Percentiles rank a stretch among this genome's conserved stretches.
phyloP scores from a whole-genome alignment of 2,888 invertebrate species.

The Pollenia amentaria region DNA sequence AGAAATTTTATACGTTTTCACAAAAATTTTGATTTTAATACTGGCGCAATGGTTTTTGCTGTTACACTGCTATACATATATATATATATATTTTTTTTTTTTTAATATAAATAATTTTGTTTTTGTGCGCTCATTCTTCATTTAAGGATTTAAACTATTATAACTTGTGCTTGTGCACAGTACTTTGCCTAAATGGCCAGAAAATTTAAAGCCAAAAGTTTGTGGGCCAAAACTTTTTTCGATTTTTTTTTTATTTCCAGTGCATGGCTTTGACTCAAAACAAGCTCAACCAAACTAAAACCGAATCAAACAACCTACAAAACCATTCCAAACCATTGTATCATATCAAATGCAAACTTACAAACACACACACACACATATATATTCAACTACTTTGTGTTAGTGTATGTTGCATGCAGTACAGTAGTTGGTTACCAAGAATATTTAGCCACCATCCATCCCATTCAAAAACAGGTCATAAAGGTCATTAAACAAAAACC shows the following conservation, averaged over 20 bases:
- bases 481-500: conserved; percentile 73
- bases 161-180: conserved; percentile 67
- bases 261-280: conserved; percentile 62
- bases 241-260: conserved; percentile 24
- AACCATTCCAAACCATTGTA: conserved; percentile 42
- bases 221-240: conserved; percentile 58
- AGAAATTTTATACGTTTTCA: conserved; percentile 15
- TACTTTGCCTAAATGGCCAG: conserved; percentile 72
- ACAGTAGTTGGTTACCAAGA: conserved; percentile 32
- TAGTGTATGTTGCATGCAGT: neutral
- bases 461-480: conserved; percentile 71
- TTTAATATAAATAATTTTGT: conserved; percentile 43
- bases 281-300: conserved; percentile 45
- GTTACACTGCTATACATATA: neutral
- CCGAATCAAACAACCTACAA: conserved; percentile 41
- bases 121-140: conserved; percentile 56
- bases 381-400: neutral
- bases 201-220: conserved; percentile 73
- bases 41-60: conserved; percentile 20
- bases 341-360: conserved; percentile 36
- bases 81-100: conserved; percentile 11
- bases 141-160: conserved; percentile 72
- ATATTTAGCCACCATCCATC: conserved; percentile 63
- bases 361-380: neutral
- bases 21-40: conserved; percentile 46